Evolutionary conservation across 2,888 invertebrate species (phyloP).

Genomic region (Cenopis cana): DNA sequence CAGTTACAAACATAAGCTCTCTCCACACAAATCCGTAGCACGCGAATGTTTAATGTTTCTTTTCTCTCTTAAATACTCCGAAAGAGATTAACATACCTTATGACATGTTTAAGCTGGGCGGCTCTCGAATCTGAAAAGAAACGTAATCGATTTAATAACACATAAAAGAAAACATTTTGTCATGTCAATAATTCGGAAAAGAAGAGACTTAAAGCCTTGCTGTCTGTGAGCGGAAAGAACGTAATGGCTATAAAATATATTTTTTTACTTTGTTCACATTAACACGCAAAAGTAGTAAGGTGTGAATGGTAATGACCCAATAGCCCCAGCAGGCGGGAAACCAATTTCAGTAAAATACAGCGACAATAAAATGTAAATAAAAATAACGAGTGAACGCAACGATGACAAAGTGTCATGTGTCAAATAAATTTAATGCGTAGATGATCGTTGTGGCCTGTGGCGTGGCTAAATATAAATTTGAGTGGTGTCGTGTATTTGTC

Average conservation of each 20-base stretch:
- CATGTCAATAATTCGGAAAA: not conserved
- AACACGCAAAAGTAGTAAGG: not conserved
- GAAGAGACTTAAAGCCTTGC: not conserved
- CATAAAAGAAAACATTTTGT: conserved; percentile 6
- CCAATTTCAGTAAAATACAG: conserved; percentile 45
- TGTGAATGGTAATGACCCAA: conserved; percentile 35
- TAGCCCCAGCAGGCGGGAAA: conserved; percentile 33
- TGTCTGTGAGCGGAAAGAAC: not conserved
- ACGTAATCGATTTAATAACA: conserved; percentile 41
- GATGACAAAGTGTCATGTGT: conserved; percentile 67
- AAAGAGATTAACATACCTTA: conserved; percentile 59
- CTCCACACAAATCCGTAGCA: conserved; percentile 6
- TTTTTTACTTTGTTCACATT: not conserved
- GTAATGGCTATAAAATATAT: too few species aligned
- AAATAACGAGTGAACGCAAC: conserved; percentile 63
- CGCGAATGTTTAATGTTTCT: conserved; percentile 15
- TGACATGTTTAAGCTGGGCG: conserved; percentile 65
- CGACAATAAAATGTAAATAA: conserved; percentile 66
- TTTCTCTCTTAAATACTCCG: conserved; percentile 26
- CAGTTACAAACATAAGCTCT: conserved; percentile 27
- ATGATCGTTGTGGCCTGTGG: conserved; percentile 2
- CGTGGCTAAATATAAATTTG: not conserved
- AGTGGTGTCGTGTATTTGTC: not conserved
- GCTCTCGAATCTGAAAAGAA: conserved; percentile 59
- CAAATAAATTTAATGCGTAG: conserved; percentile 53